A percentile compares a stretch with the other conserved stretches of the same genome.
phyloP scores from a whole-genome alignment of 2,797 vertebrate species.

The Todus mexicanus region DNA sequence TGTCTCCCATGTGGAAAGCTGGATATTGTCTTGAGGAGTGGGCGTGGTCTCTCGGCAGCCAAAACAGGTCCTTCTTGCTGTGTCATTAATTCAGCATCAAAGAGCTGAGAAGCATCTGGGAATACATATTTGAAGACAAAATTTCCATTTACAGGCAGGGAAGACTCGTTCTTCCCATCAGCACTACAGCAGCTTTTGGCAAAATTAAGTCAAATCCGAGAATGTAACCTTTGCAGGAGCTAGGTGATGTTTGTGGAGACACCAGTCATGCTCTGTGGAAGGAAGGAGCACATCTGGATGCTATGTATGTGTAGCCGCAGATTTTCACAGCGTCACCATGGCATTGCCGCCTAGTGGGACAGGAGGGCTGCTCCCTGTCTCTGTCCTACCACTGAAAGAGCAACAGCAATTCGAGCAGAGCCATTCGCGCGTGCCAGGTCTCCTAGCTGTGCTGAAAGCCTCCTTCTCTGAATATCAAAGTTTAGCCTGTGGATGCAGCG shows the following conservation, averaged over 20 bases:
- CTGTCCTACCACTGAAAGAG: neutral
- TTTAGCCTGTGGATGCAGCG: neutral
- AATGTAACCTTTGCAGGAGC: neutral
- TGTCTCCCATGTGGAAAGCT: neutral
- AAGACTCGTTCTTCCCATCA: neutral
- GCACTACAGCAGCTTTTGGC: neutral
- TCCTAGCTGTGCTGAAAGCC: neutral
- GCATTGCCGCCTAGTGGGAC: neutral
- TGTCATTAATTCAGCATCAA: neutral
- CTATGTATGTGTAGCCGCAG: neutral
- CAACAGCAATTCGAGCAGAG: neutral
- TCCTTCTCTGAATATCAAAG: slow-evolving; percentile 41
- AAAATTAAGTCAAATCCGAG: neutral
- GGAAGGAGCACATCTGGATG: neutral
- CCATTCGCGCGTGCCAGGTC: neutral
- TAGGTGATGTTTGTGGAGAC: neutral
- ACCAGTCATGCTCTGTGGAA: neutral
- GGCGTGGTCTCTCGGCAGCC: neutral
- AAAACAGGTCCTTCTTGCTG: neutral
- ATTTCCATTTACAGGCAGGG: neutral
- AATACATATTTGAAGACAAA: neutral
- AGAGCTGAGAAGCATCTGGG: neutral
- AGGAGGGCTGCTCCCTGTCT: neutral
- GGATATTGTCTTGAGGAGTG: neutral
- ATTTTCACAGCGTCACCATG: neutral